Conservation (phyloP, 2,888 invertebrate genomes). For the Habrosyne pyritoides region DNA sequence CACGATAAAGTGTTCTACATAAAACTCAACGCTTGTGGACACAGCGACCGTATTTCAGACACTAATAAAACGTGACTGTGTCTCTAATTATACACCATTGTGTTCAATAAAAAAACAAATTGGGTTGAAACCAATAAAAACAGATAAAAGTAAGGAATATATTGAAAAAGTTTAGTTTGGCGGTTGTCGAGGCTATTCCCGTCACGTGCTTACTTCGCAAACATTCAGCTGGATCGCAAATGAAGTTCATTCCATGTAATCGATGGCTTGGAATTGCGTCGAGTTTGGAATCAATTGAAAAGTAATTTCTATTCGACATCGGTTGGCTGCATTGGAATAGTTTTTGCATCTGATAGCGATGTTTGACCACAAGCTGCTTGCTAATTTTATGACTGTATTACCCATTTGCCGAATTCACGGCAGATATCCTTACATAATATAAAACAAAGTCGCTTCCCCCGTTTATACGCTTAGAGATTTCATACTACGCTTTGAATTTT, state of each 20-base stretch:
- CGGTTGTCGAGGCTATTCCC: conserved; percentile 27
- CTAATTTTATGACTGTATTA: too few species aligned
- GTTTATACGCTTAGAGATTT: too few species aligned
- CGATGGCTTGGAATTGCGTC: conserved; percentile 32
- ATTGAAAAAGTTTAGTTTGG: conserved; percentile 44
- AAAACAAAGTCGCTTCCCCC: too few species aligned
- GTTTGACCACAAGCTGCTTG: too few species aligned
- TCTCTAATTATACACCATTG: conserved; percentile 50
- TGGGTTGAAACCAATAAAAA: conserved; percentile 46
- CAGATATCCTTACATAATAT: too few species aligned
- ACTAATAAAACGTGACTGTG: conserved; percentile 54
- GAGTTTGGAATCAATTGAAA: conserved; percentile 26
- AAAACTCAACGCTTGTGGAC: conserved; percentile 42
- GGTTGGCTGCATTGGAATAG: conserved; percentile 11
- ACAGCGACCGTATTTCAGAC: conserved; percentile 55
- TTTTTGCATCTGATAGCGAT: too few species aligned
- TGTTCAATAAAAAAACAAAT: conserved; percentile 45
- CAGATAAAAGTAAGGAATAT: conserved; percentile 40
- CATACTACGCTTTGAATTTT: too few species aligned
- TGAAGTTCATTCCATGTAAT: conserved; percentile 34
- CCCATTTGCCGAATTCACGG: too few species aligned
- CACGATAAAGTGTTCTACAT: conserved; percentile 33
- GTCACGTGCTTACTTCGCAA: conserved; percentile 36
- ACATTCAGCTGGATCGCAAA: conserved; percentile 40
- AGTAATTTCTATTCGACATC: conserved; percentile 16